Conservation (phyloP, 2,113 vertebrate species). For the Axis porcinus region DNA sequence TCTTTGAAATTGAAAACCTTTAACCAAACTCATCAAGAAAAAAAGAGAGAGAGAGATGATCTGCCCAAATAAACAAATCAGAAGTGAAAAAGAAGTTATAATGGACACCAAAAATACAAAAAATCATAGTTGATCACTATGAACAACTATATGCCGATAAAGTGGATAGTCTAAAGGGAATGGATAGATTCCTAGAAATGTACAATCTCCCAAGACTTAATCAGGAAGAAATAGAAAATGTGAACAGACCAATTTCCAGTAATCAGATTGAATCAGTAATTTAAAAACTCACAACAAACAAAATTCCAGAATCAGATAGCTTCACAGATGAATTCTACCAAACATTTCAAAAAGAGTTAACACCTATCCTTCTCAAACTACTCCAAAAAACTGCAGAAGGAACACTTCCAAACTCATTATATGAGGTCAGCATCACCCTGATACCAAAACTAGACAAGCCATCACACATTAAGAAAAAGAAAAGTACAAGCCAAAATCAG, state of each 20-base stretch:
- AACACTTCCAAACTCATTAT: background rate
- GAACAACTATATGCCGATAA: background rate
- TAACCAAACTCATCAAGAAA: background rate
- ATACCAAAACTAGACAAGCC: background rate
- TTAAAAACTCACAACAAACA: background rate
- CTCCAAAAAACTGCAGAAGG: background rate
- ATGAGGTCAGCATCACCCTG: background rate
- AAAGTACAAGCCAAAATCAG: background rate
- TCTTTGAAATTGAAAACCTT: background rate
- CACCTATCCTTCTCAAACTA: background rate
- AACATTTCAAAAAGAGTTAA: background rate
- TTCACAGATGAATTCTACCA: background rate
- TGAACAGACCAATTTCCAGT: background rate
- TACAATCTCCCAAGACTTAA: background rate
- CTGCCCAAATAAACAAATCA: background rate
- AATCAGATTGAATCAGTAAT: background rate
- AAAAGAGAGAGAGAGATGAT: background rate
- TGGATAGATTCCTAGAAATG: background rate
- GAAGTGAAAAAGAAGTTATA: background rate
- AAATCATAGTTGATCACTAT: background rate
- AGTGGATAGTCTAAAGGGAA: background rate
- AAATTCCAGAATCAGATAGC: background rate
- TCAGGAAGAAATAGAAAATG: background rate
- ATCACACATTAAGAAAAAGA: background rate
- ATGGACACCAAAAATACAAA: background rate